phyloP scores from a whole-genome alignment of 1,140 invertebrate species.

The Epicauta chinensis region DNA sequence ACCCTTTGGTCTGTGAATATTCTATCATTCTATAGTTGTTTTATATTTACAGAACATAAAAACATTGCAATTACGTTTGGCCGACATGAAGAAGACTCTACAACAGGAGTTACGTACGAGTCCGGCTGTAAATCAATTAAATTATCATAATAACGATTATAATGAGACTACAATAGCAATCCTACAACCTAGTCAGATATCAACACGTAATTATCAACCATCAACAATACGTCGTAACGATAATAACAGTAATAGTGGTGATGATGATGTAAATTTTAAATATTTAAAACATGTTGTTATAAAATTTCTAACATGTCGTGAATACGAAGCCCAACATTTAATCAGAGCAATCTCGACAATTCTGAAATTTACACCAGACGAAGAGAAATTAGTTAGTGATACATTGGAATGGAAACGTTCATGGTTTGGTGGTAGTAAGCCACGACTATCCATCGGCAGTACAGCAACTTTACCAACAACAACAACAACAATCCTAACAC shows the following conservation, averaged over 20 bases:
- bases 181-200: conserved; percentile 45
- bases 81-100: conserved; percentile 85
- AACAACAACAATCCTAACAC: background rate
- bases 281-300: conserved; percentile 91
- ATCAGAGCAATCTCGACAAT: conserved; percentile 81
- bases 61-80: conserved; percentile 76
- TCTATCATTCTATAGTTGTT: too few species aligned
- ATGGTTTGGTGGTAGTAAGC: conserved; percentile 66
- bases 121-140: conserved; percentile 12
- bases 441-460: conserved; percentile 29
- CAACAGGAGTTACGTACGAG: conserved; percentile 72
- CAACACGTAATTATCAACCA: conserved; percentile 46
- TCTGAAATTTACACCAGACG: conserved; percentile 76
- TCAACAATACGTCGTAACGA: conserved; percentile 34
- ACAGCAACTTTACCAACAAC: too few species aligned
- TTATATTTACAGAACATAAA: conserved; percentile 67
- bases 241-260: conserved; percentile 41
- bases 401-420: conserved; percentile 85
- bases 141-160: conserved; percentile 24
- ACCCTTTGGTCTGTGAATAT: background rate
- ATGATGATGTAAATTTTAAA: conserved; percentile 74
- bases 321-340: conserved; percentile 81
- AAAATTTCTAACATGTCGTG: conserved; percentile 84
- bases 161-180: conserved; percentile 41
- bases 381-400: conserved; percentile 80